These are phyloP conservation scores for Thalassoma bifasciatum DNA, from an alignment of 2,113 vertebrate genomes.

Conservation along the genomic window DNA sequence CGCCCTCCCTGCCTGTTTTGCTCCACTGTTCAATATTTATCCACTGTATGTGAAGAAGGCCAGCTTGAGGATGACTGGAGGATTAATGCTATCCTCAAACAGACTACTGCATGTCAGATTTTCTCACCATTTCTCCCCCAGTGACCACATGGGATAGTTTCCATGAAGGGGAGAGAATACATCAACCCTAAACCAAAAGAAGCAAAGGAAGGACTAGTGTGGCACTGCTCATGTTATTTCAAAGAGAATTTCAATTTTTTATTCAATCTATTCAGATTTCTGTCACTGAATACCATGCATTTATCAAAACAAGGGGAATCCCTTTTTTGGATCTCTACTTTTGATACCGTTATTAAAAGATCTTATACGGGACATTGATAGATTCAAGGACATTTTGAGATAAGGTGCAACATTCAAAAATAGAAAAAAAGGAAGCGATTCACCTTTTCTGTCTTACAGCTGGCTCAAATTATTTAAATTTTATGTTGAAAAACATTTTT, in stretches of 20 bases:
- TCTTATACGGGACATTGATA: no score
- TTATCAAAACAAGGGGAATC: no score
- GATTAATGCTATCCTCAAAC: slow-evolving; percentile 72
- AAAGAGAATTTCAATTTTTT: background rate
- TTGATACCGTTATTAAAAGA: no score
- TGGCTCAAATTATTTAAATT: background rate
- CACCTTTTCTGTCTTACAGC: background rate
- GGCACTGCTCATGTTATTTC: slow-evolving; percentile 12
- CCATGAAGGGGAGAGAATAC: slow-evolving; percentile 37
- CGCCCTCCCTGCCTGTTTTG: background rate
- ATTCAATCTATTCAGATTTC: background rate
- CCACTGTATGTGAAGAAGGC: slow-evolving; percentile 42
- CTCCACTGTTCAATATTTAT: slow-evolving; percentile 62
- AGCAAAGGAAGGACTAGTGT: slow-evolving; percentile 6
- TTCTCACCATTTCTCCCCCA: slow-evolving; percentile 42
- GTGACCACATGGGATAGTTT: slow-evolving; percentile 52
- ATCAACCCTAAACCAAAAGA: slow-evolving; percentile 20
- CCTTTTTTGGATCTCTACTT: no score
- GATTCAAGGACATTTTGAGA: no score
- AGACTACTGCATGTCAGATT: slow-evolving; percentile 73
- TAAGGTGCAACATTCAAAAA: no score
- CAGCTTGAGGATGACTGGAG: slow-evolving; percentile 54
- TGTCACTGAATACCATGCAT: background rate
- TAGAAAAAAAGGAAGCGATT: background rate
- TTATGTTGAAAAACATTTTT: background rate